Percentiles rank a stretch among this genome's conserved stretches.
Evolutionary conservation across 2,888 invertebrate genomes (phyloP).

Genomic region (Auanema freiburgensis): DNA sequence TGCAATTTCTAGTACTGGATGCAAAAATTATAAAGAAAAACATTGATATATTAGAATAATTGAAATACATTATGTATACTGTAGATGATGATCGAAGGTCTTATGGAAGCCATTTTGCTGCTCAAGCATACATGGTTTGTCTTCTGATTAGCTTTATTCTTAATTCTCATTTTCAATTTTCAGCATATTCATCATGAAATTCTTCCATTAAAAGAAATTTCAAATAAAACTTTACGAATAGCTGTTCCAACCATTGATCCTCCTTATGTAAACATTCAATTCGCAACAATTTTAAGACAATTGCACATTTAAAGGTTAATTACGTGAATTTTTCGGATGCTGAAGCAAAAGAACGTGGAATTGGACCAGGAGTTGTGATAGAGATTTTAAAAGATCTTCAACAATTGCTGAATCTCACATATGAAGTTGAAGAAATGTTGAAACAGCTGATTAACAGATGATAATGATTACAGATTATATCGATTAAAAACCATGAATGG

Average conservation of each 20-base stretch:
- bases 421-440: slow-evolving; percentile 28
- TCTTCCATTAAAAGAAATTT: slow-evolving; percentile 18
- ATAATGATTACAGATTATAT: slow-evolving; percentile 25
- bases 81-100: too few species aligned
- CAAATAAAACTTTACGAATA: slow-evolving; percentile 32
- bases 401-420: slow-evolving; percentile 51
- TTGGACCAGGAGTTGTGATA: slow-evolving; percentile 60
- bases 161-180: too few species aligned
- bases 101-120: too few species aligned
- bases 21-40: too few species aligned
- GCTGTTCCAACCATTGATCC: slow-evolving; percentile 49
- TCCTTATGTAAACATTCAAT: slow-evolving; percentile 38
- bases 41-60: too few species aligned
- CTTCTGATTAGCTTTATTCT: too few species aligned
- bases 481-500: slow-evolving; percentile 23
- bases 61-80: too few species aligned
- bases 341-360: slow-evolving; percentile 44
- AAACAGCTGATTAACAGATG: not conserved
- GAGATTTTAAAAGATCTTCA: slow-evolving; percentile 55
- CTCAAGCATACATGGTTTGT: too few species aligned
- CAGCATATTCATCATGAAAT: slow-evolving; percentile 32
- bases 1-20: too few species aligned
- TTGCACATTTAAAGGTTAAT: slow-evolving; percentile 45
- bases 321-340: slow-evolving; percentile 54
- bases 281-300: not conserved